Evolutionary conservation across 2,888 invertebrate genomes (phyloP).

Genomic region (Bellardia bayeri): DNA sequence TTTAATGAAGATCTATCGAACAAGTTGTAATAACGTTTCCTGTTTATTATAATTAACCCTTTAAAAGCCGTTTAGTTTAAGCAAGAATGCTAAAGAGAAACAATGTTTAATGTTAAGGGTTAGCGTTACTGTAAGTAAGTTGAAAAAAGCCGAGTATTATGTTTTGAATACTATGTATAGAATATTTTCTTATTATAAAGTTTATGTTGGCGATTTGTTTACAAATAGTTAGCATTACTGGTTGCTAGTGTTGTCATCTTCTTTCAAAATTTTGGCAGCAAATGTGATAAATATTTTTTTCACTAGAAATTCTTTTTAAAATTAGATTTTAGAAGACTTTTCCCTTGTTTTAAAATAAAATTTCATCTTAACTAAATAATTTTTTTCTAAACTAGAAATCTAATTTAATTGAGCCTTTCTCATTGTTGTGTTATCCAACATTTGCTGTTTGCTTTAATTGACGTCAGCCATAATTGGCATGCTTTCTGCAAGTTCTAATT

Average conservation of each 20-base stretch:
- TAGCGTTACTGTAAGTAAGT: background rate
- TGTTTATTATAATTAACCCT: constrained; percentile 24
- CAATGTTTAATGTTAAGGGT: background rate
- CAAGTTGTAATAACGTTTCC: constrained; percentile 14
- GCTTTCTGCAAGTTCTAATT: constrained; percentile 60
- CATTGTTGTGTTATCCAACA: constrained; percentile 1
- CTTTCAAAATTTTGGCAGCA: no score
- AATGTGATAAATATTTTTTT: no score
- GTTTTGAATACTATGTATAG: no score
- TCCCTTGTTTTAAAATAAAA: no score
- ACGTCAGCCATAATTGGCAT: constrained; percentile 57
- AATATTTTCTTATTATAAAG: no score
- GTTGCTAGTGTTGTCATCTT: no score
- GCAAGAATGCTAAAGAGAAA: background rate
- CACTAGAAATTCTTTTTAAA: no score
- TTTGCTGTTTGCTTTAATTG: constrained; percentile 27
- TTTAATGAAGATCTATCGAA: constrained; percentile 32
- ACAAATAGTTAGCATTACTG: no score
- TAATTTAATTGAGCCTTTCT: constrained; percentile 35
- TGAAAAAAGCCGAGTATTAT: no score
- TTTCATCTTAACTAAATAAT: background rate
- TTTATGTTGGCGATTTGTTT: no score
- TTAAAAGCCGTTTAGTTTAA: constrained; percentile 6
- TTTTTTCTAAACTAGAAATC: constrained; percentile 10
- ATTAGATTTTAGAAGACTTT: no score